Conservation (phyloP, 2,888 invertebrate genomes). For the Orchesellides sinensis region DNA sequence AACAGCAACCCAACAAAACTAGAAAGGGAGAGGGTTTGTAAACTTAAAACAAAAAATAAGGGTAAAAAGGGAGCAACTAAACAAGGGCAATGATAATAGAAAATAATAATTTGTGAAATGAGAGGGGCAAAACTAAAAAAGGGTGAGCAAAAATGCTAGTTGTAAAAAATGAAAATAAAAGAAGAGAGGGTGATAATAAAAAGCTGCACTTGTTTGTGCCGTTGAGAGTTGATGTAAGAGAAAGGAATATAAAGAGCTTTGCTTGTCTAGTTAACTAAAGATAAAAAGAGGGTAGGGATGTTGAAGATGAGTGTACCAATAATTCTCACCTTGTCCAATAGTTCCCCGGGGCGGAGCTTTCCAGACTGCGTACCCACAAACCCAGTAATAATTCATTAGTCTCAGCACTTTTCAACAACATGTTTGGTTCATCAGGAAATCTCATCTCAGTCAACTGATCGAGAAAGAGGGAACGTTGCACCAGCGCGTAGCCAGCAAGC, state of each 20-base stretch:
- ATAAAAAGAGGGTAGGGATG: background rate
- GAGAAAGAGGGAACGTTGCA: no score
- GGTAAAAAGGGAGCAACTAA: background rate
- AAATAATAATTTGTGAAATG: background rate
- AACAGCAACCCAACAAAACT: background rate
- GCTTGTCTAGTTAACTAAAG: background rate
- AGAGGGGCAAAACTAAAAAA: background rate
- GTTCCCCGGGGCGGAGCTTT: constrained; percentile 88
- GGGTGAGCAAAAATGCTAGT: background rate
- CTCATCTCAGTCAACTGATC: no score
- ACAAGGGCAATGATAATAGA: constrained; percentile 8
- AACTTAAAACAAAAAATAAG: background rate
- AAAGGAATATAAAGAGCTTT: background rate
- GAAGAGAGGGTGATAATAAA: constrained; percentile 6
- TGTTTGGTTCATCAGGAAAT: no score
- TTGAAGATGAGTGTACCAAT: constrained; percentile 1
- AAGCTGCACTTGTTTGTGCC: constrained; percentile 15
- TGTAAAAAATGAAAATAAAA: constrained; percentile 6
- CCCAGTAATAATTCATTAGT: constrained; percentile 46
- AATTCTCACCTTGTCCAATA: constrained; percentile 84
- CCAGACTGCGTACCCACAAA: constrained; percentile 79
- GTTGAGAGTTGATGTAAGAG: background rate
- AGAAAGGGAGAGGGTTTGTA: background rate
- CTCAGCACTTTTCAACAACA: no score
- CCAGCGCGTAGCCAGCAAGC: no score